These are phyloP conservation scores for Euzetes globulus DNA, from an alignment of 2,888 invertebrate species.

Conservation along the genomic window DNA sequence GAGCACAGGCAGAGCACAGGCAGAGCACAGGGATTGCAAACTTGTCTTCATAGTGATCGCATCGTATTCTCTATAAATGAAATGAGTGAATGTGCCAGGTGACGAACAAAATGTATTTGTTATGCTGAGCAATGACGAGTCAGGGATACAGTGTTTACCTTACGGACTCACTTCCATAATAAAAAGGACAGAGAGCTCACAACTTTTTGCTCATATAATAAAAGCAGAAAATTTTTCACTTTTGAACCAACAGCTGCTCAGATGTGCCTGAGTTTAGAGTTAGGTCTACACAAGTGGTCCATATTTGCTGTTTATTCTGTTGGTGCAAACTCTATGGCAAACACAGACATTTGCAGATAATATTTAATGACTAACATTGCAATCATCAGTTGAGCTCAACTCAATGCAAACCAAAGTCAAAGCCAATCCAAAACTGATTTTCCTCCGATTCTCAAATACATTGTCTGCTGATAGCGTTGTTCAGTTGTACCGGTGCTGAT, in stretches of 20 bases:
- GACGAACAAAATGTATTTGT: conserved; percentile 14
- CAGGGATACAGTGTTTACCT: conserved; percentile 14
- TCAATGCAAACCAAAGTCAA: neutral
- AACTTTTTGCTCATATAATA: conserved; percentile 21
- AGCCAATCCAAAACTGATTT: no score
- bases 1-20: neutral
- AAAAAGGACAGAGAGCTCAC: neutral
- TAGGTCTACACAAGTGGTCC: neutral
- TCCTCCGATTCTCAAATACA: no score
- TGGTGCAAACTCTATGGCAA: conserved; percentile 4
- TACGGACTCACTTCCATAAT: neutral
- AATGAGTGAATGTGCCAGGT: conserved; percentile 21
- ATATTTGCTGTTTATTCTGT: neutral
- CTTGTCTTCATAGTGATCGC: neutral
- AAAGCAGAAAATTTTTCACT: conserved; percentile 11
- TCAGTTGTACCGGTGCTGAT: no score
- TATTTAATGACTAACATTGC: neutral
- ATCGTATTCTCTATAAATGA: conserved; percentile 18
- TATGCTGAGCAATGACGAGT: neutral
- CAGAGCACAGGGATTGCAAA: neutral
- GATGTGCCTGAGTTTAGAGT: neutral
- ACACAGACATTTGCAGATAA: conserved; percentile 12
- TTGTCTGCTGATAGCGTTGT: no score
- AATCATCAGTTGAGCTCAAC: neutral
- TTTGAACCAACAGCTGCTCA: conserved; percentile 14